Evolutionary conservation across 2,797 vertebrate genomes (phyloP), one percentile per base, ranked within the genome.

Genomic region (Enteromius viviparus): DNA sequence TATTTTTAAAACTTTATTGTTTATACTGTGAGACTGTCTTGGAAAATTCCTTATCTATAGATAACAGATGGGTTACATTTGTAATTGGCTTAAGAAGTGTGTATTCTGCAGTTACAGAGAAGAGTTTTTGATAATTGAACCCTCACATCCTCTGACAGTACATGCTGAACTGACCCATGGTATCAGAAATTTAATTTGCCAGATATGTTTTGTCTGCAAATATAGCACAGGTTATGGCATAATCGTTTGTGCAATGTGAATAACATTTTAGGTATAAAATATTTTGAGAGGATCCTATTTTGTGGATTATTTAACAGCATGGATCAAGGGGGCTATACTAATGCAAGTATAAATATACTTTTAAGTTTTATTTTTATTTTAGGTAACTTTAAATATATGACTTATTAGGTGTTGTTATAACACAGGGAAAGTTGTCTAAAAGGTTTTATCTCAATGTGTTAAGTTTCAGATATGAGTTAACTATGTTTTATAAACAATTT

Each of bases 31-130:
- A 19, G 12, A 6, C 29, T 62, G 12, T 26, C 53, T 47, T 6
- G 29, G 60, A 7, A 42, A 51, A 76, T 76, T 40, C 49, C n/a
- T 37, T 65, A 37, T 77, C 15, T n/a, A 66, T 66, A 32, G 29
- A 32, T 65, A 26, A 53, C 58, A 34, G 2, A 51, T 62, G 12
- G 45, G 45, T 14, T 45, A 76, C 51, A 65, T 10, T 15, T 82
- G 58, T 76, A 42, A 1, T 9, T 64, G 60, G 15, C 12, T 78
- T n/a, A 8, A 34, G 8, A 72, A 60, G 42, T 45, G 64, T 45
- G 64, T 49, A 60, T 32, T 49, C n/a, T 23, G 45, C 1, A 0
- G 11, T 51, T 53, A 26, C n/a, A 37, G 45, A 12, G 29, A 23
- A 23, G 1, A 51, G 32, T 23, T 11, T 15, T 34, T 62, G 34